Evolutionary conservation across 2,888 invertebrate genomes (phyloP).

Genomic region (Agapostemon virescens): DNA sequence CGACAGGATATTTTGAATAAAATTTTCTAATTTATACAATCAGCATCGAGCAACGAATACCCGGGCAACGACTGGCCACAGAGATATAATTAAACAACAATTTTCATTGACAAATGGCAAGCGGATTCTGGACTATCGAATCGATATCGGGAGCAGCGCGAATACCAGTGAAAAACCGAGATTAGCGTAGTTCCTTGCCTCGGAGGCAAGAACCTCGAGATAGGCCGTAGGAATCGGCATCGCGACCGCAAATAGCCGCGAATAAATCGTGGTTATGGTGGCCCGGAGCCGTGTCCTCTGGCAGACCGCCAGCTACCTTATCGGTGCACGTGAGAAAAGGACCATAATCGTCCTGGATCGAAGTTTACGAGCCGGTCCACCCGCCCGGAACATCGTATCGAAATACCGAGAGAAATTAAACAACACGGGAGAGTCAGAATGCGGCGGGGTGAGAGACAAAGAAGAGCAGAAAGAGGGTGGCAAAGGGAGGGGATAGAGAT

Average conservation of each 20-base stretch:
- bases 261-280: slow-evolving; percentile 14
- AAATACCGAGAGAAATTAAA: neutral
- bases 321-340: slow-evolving; percentile 28
- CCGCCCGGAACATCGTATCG: neutral
- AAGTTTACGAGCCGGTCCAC: slow-evolving; percentile 23
- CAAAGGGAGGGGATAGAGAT: too few species aligned
- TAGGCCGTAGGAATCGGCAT: slow-evolving; percentile 4
- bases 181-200: slow-evolving; percentile 1
- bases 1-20: too few species aligned
- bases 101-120: neutral
- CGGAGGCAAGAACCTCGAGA: neutral
- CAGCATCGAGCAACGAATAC: neutral
- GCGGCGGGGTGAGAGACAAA: too few species aligned
- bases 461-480: too few species aligned
- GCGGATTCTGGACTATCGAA: neutral
- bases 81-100: neutral
- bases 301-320: slow-evolving; percentile 37
- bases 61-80: neutral
- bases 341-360: slow-evolving; percentile 16
- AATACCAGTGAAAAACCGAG: neutral
- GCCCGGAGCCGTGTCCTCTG: slow-evolving; percentile 21
- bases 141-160: neutral
- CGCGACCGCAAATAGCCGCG: slow-evolving; percentile 4
- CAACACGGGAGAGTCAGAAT: neutral
- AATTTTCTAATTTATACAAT: too few species aligned